Evolutionary conservation across 2,888 invertebrate genomes (phyloP), one percentile per base, ranked within the genome.

Genomic region (Parnassius apollo): DNA sequence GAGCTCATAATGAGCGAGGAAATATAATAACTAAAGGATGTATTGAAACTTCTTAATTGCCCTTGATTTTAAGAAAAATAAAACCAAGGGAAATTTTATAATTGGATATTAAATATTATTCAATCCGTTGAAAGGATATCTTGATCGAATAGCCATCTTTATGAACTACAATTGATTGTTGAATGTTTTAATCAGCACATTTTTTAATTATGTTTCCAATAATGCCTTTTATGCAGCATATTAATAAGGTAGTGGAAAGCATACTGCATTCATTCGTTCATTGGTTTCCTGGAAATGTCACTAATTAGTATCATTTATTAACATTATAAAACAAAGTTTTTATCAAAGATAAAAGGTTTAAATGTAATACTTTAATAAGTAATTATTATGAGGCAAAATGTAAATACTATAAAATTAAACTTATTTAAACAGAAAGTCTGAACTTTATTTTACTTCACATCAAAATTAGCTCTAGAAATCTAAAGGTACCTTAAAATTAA

Each of bases 121-220:
- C 22, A 10, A 18, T 8, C 12, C 3, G 49, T 56, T 18, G 44
- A 48, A 51, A 52, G 42, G 42, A 48, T 52, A 63, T 63, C 42
- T 44, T 59, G 58, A 62, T 49, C 53, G 13, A 50, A 54, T 25
- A 49, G 13, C 13, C 46, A 55, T 62, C 42, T 46, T 59, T 59
- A 63, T 49, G 48, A 35, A 13, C 57, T 35, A 60, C 42, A 44
- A 62, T 52, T 62, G 52, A 48, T 10, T 53, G 60, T 42, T 57
- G 48, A 57, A 64, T 64, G 64, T 64, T 60, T 64, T 64, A 64
- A 64, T 60, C 64, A 45, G 60, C 42, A 45, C 64, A 42, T 13
- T 60, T 18, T 52, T 44, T 18, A 60, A 51, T 63, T 52, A 60
- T 52, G 52, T 52, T 59, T 18, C 12, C 61, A 57, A 48, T 64